Evolutionary conservation across 2,888 invertebrate genomes (phyloP).

Genomic region (Eumacrocentrus americanus): DNA sequence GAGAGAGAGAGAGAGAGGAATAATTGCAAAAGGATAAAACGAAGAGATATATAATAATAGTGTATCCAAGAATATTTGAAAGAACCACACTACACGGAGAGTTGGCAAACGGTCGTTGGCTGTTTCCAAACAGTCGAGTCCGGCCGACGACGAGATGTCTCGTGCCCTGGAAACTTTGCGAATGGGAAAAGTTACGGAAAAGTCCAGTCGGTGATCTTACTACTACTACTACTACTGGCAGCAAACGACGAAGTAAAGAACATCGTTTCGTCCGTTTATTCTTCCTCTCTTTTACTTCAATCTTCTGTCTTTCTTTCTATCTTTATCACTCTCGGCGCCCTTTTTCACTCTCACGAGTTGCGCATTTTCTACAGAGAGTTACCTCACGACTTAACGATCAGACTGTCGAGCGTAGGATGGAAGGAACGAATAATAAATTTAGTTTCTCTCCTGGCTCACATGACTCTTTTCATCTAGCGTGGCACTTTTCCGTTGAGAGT

Average conservation of each 20-base stretch:
- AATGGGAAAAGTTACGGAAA: constrained; percentile 35
- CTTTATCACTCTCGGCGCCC: not conserved
- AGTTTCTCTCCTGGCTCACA: constrained; percentile 21
- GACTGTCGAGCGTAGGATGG: constrained; percentile 18
- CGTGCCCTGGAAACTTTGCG: constrained; percentile 25
- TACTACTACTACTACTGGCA: too few relatives aligned
- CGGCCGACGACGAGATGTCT: constrained; percentile 16
- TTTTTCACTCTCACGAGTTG: not conserved
- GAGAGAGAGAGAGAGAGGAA: too few relatives aligned
- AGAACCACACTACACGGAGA: too few relatives aligned
- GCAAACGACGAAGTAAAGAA: not conserved
- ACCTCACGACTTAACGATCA: constrained; percentile 30
- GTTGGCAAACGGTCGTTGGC: constrained; percentile 8
- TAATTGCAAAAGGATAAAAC: too few relatives aligned
- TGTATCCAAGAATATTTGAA: too few relatives aligned
- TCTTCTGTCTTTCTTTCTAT: too few relatives aligned
- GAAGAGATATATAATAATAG: too few relatives aligned
- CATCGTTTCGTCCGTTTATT: too few relatives aligned
- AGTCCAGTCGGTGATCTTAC: constrained; percentile 10
- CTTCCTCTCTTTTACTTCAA: too few relatives aligned
- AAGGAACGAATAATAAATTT: constrained; percentile 33
- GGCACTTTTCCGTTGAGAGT: constrained; percentile 4
- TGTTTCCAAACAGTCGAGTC: constrained; percentile 19
- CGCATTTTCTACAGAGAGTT: too few relatives aligned
- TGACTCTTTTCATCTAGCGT: constrained; percentile 11